Percentiles rank a stretch among this genome's conserved stretches.
These are phyloP conservation scores for Anguilla japonica DNA, from an alignment of 2,113 vertebrate species.

Conservation along the genomic window DNA sequence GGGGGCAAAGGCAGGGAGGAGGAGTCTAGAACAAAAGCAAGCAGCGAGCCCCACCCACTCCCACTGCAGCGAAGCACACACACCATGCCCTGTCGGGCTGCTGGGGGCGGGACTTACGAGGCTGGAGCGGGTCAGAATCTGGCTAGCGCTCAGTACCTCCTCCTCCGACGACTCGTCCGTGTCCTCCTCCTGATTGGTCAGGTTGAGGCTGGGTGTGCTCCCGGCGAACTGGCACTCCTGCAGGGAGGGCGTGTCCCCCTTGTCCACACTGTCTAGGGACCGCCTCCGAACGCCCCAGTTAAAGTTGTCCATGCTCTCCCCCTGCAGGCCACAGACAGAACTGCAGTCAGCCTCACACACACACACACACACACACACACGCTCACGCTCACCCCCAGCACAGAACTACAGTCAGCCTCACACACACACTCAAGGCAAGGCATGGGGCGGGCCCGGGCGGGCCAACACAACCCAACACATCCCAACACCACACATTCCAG, in stretches of 20 bases:
- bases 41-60: slow-evolving; percentile 55
- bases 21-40: slow-evolving; percentile 63
- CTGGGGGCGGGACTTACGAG: slow-evolving; percentile 75
- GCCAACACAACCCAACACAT: too few relatives aligned
- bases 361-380: slow-evolving; percentile 6
- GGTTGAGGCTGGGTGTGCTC: slow-evolving; percentile 94
- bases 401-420: not conserved
- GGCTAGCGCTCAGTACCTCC: slow-evolving; percentile 93
- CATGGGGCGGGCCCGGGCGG: too few relatives aligned
- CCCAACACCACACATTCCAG: too few relatives aligned
- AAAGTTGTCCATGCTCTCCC: slow-evolving; percentile 99
- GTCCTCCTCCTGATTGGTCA: slow-evolving; percentile 97
- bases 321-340: slow-evolving; percentile 70
- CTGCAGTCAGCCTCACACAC: slow-evolving; percentile 34
- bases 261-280: slow-evolving; percentile 97
- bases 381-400: not conserved
- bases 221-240: slow-evolving; percentile 92
- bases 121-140: slow-evolving; percentile 88
- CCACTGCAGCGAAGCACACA: slow-evolving; percentile 44
- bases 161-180: slow-evolving; percentile 98
- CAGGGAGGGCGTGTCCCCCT: slow-evolving; percentile 91
- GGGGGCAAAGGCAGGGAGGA: slow-evolving; percentile 11
- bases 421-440: too few relatives aligned
- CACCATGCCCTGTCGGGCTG: slow-evolving; percentile 64
- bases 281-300: slow-evolving; percentile 98